phyloP scores from a whole-genome alignment of 2,797 vertebrate species.

The Sebastes dallii region DNA sequence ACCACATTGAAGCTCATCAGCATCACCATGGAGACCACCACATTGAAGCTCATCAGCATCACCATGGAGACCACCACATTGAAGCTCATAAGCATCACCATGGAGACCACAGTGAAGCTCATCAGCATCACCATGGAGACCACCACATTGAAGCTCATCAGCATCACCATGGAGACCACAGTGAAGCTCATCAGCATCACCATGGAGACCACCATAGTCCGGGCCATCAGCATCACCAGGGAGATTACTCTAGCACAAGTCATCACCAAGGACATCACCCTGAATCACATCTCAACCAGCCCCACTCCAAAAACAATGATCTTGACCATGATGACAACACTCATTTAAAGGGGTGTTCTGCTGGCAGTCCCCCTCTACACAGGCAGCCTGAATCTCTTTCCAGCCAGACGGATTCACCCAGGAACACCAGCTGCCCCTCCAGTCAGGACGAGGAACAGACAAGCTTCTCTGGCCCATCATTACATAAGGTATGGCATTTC shows the following conservation, averaged over 20 bases:
- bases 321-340: neutral
- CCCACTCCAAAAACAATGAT: slow-evolving; percentile 12
- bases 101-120: neutral
- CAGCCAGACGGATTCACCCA: slow-evolving; percentile 51
- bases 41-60: neutral
- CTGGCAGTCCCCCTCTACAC: slow-evolving; percentile 5
- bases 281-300: slow-evolving; percentile 24
- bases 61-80: slow-evolving; percentile 11
- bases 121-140: slow-evolving; percentile 10
- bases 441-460: slow-evolving; percentile 68
- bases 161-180: slow-evolving; percentile 7
- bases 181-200: neutral
- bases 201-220: slow-evolving; percentile 1
- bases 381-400: slow-evolving; percentile 39
- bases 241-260: neutral
- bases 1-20: neutral
- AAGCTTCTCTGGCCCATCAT: slow-evolving; percentile 51
- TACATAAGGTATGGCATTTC: slow-evolving; percentile 58
- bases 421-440: slow-evolving; percentile 49
- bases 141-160: neutral
- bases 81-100: neutral
- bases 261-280: slow-evolving; percentile 12
- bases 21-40: neutral
- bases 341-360: slow-evolving; percentile 21
- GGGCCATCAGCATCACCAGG: neutral